A percentile compares a stretch with the other conserved stretches of the same genome.
Conservation (phyloP, 2,888 invertebrate species). For the Spatulosminthurus flaviceps region DNA sequence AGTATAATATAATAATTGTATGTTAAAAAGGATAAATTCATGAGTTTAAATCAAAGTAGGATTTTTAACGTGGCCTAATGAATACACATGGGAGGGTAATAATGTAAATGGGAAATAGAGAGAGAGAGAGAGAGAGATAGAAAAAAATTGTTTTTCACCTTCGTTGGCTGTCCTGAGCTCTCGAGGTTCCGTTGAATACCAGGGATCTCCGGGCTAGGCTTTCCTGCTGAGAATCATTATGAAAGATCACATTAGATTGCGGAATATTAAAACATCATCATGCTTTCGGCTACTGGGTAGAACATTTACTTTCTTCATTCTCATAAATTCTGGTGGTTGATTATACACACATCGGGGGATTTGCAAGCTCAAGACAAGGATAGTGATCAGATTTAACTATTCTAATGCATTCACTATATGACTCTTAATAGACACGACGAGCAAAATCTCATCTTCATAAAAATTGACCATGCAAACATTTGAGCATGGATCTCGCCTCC, state of each 20-base stretch:
- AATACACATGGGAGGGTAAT: not conserved
- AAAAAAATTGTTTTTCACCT: slow-evolving; percentile 52
- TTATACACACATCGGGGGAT: slow-evolving; percentile 45
- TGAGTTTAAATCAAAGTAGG: not conserved
- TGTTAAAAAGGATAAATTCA: not conserved
- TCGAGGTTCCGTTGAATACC: slow-evolving; percentile 57
- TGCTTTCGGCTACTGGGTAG: slow-evolving; percentile 56
- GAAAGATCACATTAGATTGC: slow-evolving; percentile 56
- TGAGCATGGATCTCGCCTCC: slow-evolving; percentile 44
- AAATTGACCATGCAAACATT: slow-evolving; percentile 44
- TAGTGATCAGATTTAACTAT: slow-evolving; percentile 2
- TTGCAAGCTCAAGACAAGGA: slow-evolving; percentile 45
- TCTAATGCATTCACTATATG: slow-evolving; percentile 34
- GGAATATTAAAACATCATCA: slow-evolving; percentile 59
- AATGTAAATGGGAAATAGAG: slow-evolving; percentile 14
- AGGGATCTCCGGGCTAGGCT: slow-evolving; percentile 55
- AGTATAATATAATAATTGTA: slow-evolving; percentile 7
- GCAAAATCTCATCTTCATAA: slow-evolving; percentile 50
- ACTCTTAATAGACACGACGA: slow-evolving; percentile 46
- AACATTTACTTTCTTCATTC: slow-evolving; percentile 51
- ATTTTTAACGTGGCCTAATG: not conserved
- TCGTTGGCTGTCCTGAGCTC: slow-evolving; percentile 56
- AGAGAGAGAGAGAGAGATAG: slow-evolving; percentile 3
- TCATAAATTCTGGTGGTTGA: slow-evolving; percentile 50
- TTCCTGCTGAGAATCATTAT: slow-evolving; percentile 61